Evolutionary conservation across 1,140 invertebrate species (phyloP), one percentile per base, ranked within the genome.

Genomic region (Papilio polyxenes): DNA sequence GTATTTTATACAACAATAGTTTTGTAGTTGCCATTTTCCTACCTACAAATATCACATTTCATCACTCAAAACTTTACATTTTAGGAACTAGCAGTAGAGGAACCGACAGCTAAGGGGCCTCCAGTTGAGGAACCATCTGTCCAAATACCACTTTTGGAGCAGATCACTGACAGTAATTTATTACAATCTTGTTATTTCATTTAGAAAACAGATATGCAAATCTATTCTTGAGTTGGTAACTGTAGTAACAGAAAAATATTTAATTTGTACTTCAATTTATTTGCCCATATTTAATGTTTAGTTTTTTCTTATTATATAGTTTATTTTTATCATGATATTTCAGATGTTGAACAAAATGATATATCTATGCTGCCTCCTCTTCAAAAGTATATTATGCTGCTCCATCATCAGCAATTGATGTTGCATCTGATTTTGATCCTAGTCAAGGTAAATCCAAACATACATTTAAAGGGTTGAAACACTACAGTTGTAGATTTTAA

Each of bases 361-460:
- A 62, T 62, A 62, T 62, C 17, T 10, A 62, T 62, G 59, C 59
- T 62, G 5, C 59, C 59, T 62, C 20, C n/a, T 69, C 62, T 23
- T 69, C 62, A 10, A 69, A 1, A 20, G 62, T 20, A 31, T 2
- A 23, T 69, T 2, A 23, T 69, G n/a, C 62, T 69, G 62, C n/a
- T n/a, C n/a, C 62, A 69, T 23, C 62, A 69, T 69, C n/a, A 69
- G 62, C 62, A 69, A 69, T 69, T 20, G n/a, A 69, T 23, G 17
- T n/a, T 69, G 62, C 62, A 69, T 69, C 62, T 69, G 62, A 69
- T 69, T 69, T 23, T 69, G n/a, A n/a, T 69, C 62, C 62, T 69
- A 69, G 62, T 23, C 62, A 31, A 69, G 62, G 62, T 69, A 69
- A 20, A 69, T 69, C 62, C 62, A 69, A 69, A 69, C n/a, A 69